phyloP scores from a whole-genome alignment of 1,140 invertebrate genomes.

The Globodera rostochiensis region DNA sequence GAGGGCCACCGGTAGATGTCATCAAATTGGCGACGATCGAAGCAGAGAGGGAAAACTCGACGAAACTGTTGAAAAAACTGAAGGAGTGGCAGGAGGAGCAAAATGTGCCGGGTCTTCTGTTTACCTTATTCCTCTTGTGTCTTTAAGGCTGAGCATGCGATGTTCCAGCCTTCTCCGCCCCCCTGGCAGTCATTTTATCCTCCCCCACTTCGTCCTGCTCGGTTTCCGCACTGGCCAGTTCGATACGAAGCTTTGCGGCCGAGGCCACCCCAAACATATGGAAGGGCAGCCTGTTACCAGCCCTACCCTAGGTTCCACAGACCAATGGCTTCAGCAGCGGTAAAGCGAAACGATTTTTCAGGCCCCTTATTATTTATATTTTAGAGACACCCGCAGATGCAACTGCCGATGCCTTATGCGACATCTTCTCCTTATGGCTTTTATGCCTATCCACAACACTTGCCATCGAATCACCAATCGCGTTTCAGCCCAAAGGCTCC shows the following conservation, averaged over 20 bases:
- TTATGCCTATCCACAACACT: not conserved
- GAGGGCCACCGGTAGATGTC: slow-evolving; percentile 17
- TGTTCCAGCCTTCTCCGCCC: not conserved
- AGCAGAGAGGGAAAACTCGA: not conserved
- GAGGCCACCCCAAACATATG: not conserved
- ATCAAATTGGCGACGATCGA: slow-evolving; percentile 7
- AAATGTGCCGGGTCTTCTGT: not conserved
- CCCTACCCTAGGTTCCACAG: not conserved
- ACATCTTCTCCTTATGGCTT: not conserved
- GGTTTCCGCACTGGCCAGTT: not conserved
- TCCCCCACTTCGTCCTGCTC: not conserved
- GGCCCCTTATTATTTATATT: not conserved
- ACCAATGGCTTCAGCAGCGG: not conserved
- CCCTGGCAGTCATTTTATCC: not conserved
- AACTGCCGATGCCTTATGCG: not conserved
- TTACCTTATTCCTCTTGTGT: not conserved
- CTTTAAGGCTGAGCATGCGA: not conserved
- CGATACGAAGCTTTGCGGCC: not conserved
- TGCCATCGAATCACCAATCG: not conserved
- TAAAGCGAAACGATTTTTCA: not conserved
- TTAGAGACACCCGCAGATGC: not conserved
- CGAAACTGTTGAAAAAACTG: not conserved
- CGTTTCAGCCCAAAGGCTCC: not conserved
- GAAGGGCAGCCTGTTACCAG: not conserved
- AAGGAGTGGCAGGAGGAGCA: not conserved